Evolutionary conservation across 2,797 vertebrate species (phyloP), one percentile per base, ranked within the genome.

Genomic region (Pterois miles): DNA sequence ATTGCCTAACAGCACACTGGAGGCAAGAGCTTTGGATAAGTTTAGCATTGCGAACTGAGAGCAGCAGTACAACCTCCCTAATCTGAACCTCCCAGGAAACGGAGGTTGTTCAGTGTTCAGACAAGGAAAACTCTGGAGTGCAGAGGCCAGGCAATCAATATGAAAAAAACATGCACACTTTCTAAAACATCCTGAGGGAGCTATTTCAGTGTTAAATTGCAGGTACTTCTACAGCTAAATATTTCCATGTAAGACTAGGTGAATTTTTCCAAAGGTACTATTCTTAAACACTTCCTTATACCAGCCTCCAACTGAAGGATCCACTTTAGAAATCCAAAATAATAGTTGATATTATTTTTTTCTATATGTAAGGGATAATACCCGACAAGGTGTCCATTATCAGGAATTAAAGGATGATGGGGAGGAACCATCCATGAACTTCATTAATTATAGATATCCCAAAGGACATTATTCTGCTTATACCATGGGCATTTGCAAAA

Each of bases 1-100:
- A 85, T 75, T 80, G 86, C 88, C 84, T 71, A 34, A 82, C 80
- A 73, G 86, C 84, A 16, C 67, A 89, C 85, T 25, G 71, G 85
- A 84, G 88, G 89, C 74, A 31, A 64, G 46, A 70, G 80, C 81
- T 18, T 43, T 2, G 57, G 84, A 72, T 68, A 86, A 78, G 80
- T 90, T 89, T 82, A 90, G 83, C 78, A 52, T 23, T 1, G 65
- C 31, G 75, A 86, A 76, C 69, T 2, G 48, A 88, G 83, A 76
- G 78, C 59, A 76, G 80, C 74, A 50, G 84, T 2, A 59, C 56
- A 69, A 56, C 36, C 60, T 46, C 22, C 4, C 70, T 74, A 81
- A 89, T 78, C 62, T 62, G 29, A 74, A 59, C 27, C 78, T 77
- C 78, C 60, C 68, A 62, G 67, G 78, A 76, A 73, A 64, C 63